Conservation (phyloP, 2,888 invertebrate genomes). For the Tenthredo mesomela region DNA sequence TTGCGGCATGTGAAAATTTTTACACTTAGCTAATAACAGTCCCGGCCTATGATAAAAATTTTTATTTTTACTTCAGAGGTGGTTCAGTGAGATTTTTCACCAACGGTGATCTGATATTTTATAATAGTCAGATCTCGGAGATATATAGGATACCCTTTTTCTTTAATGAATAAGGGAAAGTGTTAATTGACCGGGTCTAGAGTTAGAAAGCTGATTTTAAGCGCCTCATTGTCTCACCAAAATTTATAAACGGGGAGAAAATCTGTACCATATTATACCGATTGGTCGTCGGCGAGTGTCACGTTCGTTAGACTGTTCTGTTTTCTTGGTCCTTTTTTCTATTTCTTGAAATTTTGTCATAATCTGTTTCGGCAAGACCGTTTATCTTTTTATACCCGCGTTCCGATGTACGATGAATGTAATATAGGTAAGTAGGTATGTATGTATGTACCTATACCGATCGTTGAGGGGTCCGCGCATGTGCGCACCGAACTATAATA, state of each 20-base stretch:
- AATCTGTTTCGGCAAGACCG: conserved; percentile 22
- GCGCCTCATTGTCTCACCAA: conserved; percentile 3
- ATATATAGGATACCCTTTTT: neutral
- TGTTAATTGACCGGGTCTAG: neutral
- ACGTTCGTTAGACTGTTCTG: neutral
- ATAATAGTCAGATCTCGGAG: neutral
- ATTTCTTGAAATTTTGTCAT: neutral
- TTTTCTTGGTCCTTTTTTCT: neutral
- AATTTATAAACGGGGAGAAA: neutral
- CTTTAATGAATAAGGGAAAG: conserved; percentile 27
- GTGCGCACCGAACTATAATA: conserved; percentile 25
- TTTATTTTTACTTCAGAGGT: neutral
- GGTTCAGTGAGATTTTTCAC: conserved; percentile 23
- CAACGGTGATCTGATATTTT: conserved; percentile 14
- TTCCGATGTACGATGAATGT: neutral
- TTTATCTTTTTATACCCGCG: neutral
- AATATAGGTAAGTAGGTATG: neutral
- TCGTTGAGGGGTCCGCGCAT: neutral
- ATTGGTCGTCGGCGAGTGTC: neutral
- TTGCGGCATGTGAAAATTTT: conserved; percentile 27
- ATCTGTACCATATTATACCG: neutral
- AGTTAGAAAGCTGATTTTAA: conserved; percentile 31
- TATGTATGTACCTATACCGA: neutral
- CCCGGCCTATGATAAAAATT: neutral
- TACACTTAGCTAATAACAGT: neutral